A percentile compares a stretch with the other conserved stretches of the same genome.
Evolutionary conservation across 2,797 vertebrate genomes (phyloP).

Genomic region (Myiotriccus ornatus): DNA sequence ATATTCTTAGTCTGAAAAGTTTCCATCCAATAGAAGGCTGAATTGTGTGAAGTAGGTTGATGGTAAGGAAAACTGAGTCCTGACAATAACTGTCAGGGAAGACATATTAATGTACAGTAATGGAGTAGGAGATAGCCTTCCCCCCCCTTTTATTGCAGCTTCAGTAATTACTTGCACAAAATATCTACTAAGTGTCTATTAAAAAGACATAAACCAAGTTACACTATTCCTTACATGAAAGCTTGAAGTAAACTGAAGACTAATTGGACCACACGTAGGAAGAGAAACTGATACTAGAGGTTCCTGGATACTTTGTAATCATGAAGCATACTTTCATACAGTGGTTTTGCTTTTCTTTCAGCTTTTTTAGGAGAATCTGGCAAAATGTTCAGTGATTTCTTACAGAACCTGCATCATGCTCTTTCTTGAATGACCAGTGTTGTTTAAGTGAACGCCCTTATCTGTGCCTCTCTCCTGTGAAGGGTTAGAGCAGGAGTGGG

Average conservation of each 20-base stretch:
- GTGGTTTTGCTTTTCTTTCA: not conserved
- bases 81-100: slow-evolving; percentile 55
- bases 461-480: not conserved
- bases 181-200: slow-evolving; percentile 6
- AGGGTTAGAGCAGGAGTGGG: not conserved
- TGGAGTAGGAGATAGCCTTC: not conserved
- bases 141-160: not conserved
- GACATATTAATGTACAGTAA: slow-evolving; percentile 34
- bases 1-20: slow-evolving; percentile 41
- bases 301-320: not conserved
- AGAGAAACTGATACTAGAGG: not conserved
- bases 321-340: not conserved
- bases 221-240: not conserved
- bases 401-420: not conserved
- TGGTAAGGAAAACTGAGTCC: slow-evolving; percentile 38
- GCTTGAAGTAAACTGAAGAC: not conserved
- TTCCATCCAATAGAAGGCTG: slow-evolving; percentile 7
- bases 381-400: not conserved
- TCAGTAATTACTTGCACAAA: slow-evolving; percentile 25
- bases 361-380: not conserved
- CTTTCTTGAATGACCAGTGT: not conserved
- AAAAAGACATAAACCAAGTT: not conserved
- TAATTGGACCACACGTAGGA: not conserved
- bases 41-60: slow-evolving; percentile 16
- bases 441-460: fast-evolving